Percentiles rank a stretch among this genome's conserved stretches.
phyloP scores from a whole-genome alignment of 2,888 invertebrate species.

The Oligia latruncula region DNA sequence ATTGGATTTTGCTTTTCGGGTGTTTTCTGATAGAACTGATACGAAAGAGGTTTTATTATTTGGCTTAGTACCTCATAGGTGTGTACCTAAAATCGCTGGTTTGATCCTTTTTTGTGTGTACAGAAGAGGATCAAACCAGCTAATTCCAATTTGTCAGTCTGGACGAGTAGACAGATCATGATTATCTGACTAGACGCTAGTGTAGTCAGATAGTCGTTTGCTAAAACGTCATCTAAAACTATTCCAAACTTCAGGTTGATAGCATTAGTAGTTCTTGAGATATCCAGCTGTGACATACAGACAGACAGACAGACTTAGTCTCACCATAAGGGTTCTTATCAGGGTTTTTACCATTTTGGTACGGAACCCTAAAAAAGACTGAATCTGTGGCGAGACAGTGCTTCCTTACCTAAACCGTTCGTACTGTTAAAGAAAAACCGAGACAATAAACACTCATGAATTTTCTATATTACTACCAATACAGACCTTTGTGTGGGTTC shows the following conservation, averaged over 20 bases:
- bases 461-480: constrained; percentile 27
- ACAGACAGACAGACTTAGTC: no score
- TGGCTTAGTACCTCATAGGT: background rate
- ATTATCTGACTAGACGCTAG: background rate
- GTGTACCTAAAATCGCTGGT: background rate
- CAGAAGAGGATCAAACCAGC: background rate
- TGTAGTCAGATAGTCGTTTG: no score
- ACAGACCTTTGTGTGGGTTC: constrained; percentile 9
- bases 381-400: no score
- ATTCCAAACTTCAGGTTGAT: no score
- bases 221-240: no score
- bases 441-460: constrained; percentile 4
- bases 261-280: no score
- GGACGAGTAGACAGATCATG: background rate
- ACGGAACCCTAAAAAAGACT: no score
- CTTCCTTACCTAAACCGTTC: no score
- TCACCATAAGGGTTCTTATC: no score
- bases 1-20: constrained; percentile 24
- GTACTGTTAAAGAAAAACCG: background rate
- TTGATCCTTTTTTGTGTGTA: background rate
- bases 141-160: background rate
- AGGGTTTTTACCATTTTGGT: no score
- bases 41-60: background rate
- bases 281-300: no score
- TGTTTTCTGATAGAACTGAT: background rate